Conservation (phyloP, 1,140 invertebrate genomes). For the Drosophila chauvacae region DNA sequence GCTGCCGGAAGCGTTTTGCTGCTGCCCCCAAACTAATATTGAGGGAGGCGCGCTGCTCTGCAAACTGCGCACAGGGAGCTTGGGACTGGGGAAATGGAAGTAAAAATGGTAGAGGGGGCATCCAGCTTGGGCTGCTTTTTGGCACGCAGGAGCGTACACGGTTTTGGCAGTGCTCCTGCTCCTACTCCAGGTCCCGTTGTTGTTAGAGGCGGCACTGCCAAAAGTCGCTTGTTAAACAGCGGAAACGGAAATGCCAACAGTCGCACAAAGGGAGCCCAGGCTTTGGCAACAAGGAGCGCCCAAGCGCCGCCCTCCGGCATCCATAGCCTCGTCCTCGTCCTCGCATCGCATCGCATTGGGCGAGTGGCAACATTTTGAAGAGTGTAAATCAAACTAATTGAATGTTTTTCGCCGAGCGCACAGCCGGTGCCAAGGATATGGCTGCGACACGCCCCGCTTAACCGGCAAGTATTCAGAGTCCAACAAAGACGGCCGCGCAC, state of each 20-base stretch:
- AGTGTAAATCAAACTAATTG: slow-evolving; percentile 82
- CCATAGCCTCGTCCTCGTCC: neutral
- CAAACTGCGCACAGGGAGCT: slow-evolving; percentile 33
- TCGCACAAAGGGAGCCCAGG: slow-evolving; percentile 69
- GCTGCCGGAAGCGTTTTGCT: slow-evolving; percentile 77
- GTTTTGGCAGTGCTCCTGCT: slow-evolving; percentile 63
- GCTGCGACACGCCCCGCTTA: slow-evolving; percentile 46
- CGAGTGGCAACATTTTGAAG: slow-evolving; percentile 41
- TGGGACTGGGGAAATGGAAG: neutral
- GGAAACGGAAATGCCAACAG: slow-evolving; percentile 80
- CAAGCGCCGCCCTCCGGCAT: slow-evolving; percentile 22
- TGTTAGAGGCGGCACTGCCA: slow-evolving; percentile 61
- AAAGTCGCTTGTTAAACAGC: slow-evolving; percentile 81
- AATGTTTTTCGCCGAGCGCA: slow-evolving; percentile 74
- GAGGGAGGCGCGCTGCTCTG: slow-evolving; percentile 57
- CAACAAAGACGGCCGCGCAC: slow-evolving; percentile 29
- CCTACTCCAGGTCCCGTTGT: slow-evolving; percentile 37
- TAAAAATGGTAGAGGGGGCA: slow-evolving; percentile 7
- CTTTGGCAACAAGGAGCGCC: slow-evolving; percentile 13
- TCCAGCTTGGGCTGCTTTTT: slow-evolving; percentile 54
- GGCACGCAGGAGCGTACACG: slow-evolving; percentile 73
- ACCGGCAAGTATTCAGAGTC: slow-evolving; percentile 20
- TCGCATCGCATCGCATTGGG: slow-evolving; percentile 2
- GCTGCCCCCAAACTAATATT: slow-evolving; percentile 77
- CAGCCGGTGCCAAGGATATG: slow-evolving; percentile 64